Evolutionary conservation across 1,140 invertebrate species (phyloP).

Genomic region (Ericerus pela): DNA sequence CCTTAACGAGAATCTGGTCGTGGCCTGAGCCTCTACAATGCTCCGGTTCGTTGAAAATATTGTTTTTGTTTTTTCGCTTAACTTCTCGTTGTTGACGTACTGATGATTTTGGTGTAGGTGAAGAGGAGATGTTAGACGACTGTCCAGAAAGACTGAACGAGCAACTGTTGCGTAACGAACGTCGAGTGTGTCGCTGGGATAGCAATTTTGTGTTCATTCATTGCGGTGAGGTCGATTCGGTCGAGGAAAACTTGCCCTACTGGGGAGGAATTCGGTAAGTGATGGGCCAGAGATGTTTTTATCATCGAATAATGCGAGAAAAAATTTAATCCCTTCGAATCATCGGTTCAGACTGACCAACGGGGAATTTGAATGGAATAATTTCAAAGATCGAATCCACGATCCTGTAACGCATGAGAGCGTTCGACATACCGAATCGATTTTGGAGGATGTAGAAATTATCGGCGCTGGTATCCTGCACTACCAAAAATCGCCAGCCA

Average conservation of each 20-base stretch:
- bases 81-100: not conserved
- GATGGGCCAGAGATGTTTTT: too few relatives aligned
- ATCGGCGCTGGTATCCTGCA: slow-evolving; percentile 91
- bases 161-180: slow-evolving; percentile 66
- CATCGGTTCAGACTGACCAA: slow-evolving; percentile 54
- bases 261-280: slow-evolving; percentile 77
- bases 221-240: slow-evolving; percentile 63
- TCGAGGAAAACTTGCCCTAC: slow-evolving; percentile 50
- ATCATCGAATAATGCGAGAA: not conserved
- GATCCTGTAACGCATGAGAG: slow-evolving; percentile 61
- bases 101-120: slow-evolving; percentile 39
- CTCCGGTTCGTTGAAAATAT: slow-evolving; percentile 36
- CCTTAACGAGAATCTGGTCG: slow-evolving; percentile 66
- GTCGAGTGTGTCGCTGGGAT: slow-evolving; percentile 72
- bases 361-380: slow-evolving; percentile 71
- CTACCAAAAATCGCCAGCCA: slow-evolving; percentile 81
- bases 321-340: not conserved
- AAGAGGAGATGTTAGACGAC: slow-evolving; percentile 66
- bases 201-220: slow-evolving; percentile 85
- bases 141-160: slow-evolving; percentile 81
- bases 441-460: slow-evolving; percentile 70
- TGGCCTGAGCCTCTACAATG: slow-evolving; percentile 87
- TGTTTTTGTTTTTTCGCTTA: not conserved
- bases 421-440: slow-evolving; percentile 48
- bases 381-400: slow-evolving; percentile 66